Evolutionary conservation across 2,888 invertebrate species (phyloP), one percentile per base, ranked within the genome.

Genomic region (Nemapogon koenigi): DNA sequence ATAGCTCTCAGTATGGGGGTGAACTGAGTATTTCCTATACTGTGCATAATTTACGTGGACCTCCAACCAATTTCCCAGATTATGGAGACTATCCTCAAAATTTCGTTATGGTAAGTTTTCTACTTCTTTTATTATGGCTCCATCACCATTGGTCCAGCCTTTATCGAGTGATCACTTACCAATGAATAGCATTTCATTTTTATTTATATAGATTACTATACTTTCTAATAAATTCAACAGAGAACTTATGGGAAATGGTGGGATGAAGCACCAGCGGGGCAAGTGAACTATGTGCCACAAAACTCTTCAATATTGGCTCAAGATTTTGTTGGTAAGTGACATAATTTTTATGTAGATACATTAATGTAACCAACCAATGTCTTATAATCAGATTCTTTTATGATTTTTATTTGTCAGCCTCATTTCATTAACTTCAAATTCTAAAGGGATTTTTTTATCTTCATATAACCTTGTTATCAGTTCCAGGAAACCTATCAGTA

Each of bases 51-150:
- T 83, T 96, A 40, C 86, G 89, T 37, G 94, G 94, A 6, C 87
- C 88, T 49, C 91, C 91, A 8, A 87, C 86, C 16, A 90, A 90
- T 61, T 95, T 88, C 75, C 95, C 95, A 0, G 85, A 86, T 45
- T 94, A 94, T 64, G 95, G 95, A 13, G 95, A 96, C 61, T 94
- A 90, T 75, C 91, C 93, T 7, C 88, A 93, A 64, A 89, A 93
- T 10, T 95, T 90, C 76, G 90, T 91, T 41, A 89, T 94, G 87
- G 95, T 94, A 78, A 33, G 11, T n/a, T n/a, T n/a, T n/a, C n/a
- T n/a, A n/a, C n/a, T n/a, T n/a, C n/a, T n/a, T n/a, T n/a, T n/a
- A n/a, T n/a, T n/a, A n/a, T n/a, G n/a, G n/a, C n/a, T n/a, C n/a
- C n/a, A n/a, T n/a, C n/a, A n/a, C n/a, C n/a, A n/a, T n/a, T n/a